Conservation (phyloP, 2,888 invertebrate species). For the Meiosimyza platycephala region DNA sequence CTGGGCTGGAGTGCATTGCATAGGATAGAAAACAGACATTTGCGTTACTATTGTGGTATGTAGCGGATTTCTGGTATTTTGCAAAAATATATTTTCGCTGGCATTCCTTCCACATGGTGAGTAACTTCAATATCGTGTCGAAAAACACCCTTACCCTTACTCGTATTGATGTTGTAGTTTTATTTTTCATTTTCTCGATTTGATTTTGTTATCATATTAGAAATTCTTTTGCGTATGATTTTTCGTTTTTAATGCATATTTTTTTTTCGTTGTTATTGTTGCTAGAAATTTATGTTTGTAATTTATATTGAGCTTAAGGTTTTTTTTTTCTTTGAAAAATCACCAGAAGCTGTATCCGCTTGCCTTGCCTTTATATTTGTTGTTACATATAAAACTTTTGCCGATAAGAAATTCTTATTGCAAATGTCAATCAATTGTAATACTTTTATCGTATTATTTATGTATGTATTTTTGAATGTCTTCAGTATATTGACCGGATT, state of each 20-base stretch:
- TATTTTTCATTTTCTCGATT: not conserved
- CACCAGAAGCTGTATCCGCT: not conserved
- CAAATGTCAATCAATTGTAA: constrained; percentile 1
- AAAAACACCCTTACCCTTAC: too few relatives aligned
- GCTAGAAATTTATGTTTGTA: not conserved
- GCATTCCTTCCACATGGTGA: not conserved
- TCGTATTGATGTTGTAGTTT: too few relatives aligned
- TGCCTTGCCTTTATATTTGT: not conserved
- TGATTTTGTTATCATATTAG: constrained; percentile 12
- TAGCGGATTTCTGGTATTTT: too few relatives aligned
- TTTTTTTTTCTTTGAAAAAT: not conserved
- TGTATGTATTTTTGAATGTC: not conserved
- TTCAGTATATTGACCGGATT: not conserved
- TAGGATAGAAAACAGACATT: not conserved
- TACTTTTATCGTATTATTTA: not conserved
- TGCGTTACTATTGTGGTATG: not conserved
- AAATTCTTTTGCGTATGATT: constrained; percentile 10
- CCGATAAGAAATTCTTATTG: constrained; percentile 7
- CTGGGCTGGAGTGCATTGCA: constrained; percentile 5
- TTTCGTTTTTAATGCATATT: not conserved
- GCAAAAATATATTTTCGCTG: not conserved
- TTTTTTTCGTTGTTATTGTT: not conserved
- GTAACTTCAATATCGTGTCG: too few relatives aligned
- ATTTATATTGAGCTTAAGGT: not conserved
- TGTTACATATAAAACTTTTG: not conserved